phyloP scores from a whole-genome alignment of 2,888 invertebrate species.

The Hydrotaea diabolus region DNA sequence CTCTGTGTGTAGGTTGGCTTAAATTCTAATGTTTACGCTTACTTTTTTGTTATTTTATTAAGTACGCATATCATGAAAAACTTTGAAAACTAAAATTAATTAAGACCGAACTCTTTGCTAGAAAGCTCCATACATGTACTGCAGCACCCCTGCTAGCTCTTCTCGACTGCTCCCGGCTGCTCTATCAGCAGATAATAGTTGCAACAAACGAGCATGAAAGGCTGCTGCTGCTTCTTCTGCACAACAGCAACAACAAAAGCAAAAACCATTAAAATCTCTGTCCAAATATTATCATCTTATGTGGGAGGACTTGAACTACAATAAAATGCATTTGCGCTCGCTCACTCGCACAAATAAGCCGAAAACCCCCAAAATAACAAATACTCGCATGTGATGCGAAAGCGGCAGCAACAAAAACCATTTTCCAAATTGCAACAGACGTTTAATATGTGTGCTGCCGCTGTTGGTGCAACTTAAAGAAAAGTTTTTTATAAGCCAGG shows the following conservation, averaged over 20 bases:
- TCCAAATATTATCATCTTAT: constrained; percentile 32
- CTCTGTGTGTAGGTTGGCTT: too few species aligned
- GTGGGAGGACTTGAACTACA: constrained; percentile 26
- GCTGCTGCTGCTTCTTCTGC: background rate
- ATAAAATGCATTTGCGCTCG: constrained; percentile 1
- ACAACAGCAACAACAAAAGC: background rate
- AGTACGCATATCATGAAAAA: background rate
- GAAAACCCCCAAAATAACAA: constrained; percentile 17
- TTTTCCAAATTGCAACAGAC: constrained; percentile 33
- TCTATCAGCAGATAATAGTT: constrained; percentile 15
- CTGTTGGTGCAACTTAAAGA: constrained; percentile 20
- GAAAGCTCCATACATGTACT: too few species aligned
- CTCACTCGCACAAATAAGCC: constrained; percentile 16
- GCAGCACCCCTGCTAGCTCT: too few species aligned
- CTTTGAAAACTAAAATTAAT: constrained; percentile 39
- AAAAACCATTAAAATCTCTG: background rate
- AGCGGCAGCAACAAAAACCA: background rate
- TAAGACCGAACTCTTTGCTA: constrained; percentile 19
- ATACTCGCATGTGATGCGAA: too few species aligned
- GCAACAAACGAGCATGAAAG: constrained; percentile 20
- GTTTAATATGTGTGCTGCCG: constrained; percentile 23
- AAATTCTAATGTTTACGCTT: background rate
- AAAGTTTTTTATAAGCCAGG: constrained; percentile 30
- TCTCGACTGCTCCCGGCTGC: background rate
- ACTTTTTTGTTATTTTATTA: background rate